These are phyloP conservation scores for Acipenser ruthenus DNA, from an alignment of 2,797 vertebrate genomes.

Conservation along the genomic window DNA sequence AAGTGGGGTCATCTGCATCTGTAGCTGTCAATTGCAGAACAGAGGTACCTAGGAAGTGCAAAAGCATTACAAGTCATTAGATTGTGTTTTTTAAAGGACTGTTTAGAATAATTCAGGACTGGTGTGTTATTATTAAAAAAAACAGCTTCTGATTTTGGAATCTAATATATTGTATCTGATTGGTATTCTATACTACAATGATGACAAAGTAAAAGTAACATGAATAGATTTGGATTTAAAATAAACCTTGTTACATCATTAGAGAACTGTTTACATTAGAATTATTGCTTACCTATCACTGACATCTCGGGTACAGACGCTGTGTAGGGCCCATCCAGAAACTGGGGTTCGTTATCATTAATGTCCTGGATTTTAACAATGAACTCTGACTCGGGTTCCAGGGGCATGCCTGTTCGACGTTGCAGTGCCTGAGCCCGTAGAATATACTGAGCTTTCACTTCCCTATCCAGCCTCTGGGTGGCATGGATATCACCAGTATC, in stretches of 20 bases:
- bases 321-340: constrained; percentile 81
- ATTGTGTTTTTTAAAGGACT: not conserved
- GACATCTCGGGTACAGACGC: constrained; percentile 90
- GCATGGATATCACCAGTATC: constrained; percentile 94
- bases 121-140: too few species aligned
- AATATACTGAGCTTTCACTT: constrained; percentile 79
- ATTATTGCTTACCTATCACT: constrained; percentile 71
- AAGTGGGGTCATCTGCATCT: constrained; percentile 91
- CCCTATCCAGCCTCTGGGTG: constrained; percentile 84
- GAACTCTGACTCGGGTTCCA: constrained; percentile 90
- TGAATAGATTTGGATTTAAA: too few species aligned
- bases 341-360: constrained; percentile 92
- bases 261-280: too few species aligned
- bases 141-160: too few species aligned
- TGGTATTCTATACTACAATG: too few species aligned
- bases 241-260: too few species aligned
- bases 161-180: too few species aligned
- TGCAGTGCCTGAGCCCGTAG: constrained; percentile 83
- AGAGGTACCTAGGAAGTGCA: constrained; percentile 71
- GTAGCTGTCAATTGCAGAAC: constrained; percentile 93
- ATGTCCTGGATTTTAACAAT: constrained; percentile 98
- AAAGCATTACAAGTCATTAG: not conserved
- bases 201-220: too few species aligned
- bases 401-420: constrained; percentile 69
- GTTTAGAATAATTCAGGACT: not conserved